A percentile compares a stretch with the other conserved stretches of the same genome.
Evolutionary conservation across 1,140 invertebrate genomes (phyloP).

Genomic region (Drosophila takahashii): DNA sequence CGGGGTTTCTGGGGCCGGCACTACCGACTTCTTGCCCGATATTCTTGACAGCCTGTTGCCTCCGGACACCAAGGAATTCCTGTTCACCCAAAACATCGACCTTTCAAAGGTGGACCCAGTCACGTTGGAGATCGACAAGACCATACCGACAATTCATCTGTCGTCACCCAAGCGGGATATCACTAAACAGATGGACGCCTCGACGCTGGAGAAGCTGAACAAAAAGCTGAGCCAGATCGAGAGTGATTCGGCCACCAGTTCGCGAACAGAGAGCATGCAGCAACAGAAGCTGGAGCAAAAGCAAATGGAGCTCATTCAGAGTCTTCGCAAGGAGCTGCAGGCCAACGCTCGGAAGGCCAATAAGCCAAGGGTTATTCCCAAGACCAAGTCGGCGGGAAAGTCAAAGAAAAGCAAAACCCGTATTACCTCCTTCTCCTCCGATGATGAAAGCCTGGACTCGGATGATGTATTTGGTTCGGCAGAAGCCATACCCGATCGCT

Average conservation of each 20-base stretch:
- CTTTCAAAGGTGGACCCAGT: conserved; percentile 89
- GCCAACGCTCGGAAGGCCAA: conserved; percentile 73
- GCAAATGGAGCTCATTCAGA: conserved; percentile 84
- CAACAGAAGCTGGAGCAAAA: conserved; percentile 86
- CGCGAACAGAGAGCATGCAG: conserved; percentile 88
- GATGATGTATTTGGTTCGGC: conserved; percentile 90
- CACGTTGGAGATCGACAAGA: conserved; percentile 89
- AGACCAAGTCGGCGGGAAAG: conserved; percentile 75
- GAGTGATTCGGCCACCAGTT: conserved; percentile 89
- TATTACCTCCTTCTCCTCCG: conserved; percentile 90
- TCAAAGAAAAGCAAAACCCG: conserved; percentile 87
- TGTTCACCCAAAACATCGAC: conserved; percentile 90
- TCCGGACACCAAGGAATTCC: conserved; percentile 86
- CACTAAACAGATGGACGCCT: conserved; percentile 88
- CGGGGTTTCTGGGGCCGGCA: conserved; percentile 7
- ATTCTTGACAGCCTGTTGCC: conserved; percentile 80
- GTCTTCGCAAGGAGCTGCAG: conserved; percentile 80
- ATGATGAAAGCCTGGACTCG: conserved; percentile 89
- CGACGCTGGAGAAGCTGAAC: conserved; percentile 88
- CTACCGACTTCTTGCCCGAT: conserved; percentile 78
- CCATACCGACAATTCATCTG: conserved; percentile 86
- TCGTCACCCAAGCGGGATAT: conserved; percentile 89
- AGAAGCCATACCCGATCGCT: conserved; percentile 88
- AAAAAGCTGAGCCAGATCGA: conserved; percentile 90
- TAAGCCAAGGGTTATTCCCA: conserved; percentile 80